Base-by-base conservation (phyloP, 1,140 invertebrate genomes). In the Argopecten irradians region DNA sequence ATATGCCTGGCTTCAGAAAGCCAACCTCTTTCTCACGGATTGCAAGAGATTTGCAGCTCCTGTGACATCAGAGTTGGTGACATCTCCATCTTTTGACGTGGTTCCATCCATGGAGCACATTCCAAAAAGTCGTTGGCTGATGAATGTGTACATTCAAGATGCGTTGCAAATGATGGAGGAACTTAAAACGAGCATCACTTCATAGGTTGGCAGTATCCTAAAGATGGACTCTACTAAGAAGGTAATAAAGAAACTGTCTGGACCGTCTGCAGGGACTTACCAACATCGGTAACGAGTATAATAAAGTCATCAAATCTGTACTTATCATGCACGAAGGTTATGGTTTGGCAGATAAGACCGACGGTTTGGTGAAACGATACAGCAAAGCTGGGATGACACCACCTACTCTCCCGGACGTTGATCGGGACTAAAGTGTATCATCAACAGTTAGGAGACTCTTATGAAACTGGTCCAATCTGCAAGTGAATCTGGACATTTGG, bases 401-500 rank as follows among this genome's bases (percentile, higher is more conserved):
- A 19, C 91, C 86, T 7, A 19, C 85, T 9, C 34, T 91, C 16
- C 35, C 91, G 11, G 89, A 91, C 83, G 86, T 88, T 11, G 91
- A 89, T 82, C 13, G 88, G 33, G 87, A 91, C 71, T 91, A 89
- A 83, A 39, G 55, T 33, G n/a, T 88, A 7, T 83, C 35, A 33
- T 33, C 85, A 5, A 22, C 5, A 28, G 13, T 89, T 11, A 34
- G n/a, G 5, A 84, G 41, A 22, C 14, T 86, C 13, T 91, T 91
- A 22, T 0, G 22, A 3, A 88, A 33, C 35, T 91, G 89, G 91
- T 71, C 84, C 3, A 33, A 84, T 16, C 34, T 90, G n/a, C 13
- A 46, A 1, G 33, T 93, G 28, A 82, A 91, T 16, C 90, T 94
- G 5, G 93, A 93, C 84, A 86, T 93, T 2, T 94, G 93, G 93